Conservation (phyloP, 2,113 vertebrate species). For the Prunella himalayana region DNA sequence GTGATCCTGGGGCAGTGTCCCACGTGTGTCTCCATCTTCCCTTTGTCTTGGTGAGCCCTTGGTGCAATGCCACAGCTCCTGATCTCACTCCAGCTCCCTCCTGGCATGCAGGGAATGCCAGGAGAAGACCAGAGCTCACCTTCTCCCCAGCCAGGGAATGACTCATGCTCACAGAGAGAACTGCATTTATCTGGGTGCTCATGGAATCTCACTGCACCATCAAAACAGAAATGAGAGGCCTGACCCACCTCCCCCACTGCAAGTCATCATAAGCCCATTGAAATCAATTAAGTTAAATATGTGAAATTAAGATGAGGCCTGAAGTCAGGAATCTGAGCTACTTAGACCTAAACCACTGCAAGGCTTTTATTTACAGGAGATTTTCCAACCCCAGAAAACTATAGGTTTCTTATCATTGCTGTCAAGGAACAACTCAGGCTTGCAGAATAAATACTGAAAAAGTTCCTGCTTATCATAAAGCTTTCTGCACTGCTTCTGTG, state of each 20-base stretch:
- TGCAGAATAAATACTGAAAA: not conserved
- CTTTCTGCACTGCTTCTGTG: not conserved
- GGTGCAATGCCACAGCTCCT: not conserved
- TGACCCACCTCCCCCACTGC: not conserved
- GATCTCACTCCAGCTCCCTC: not conserved
- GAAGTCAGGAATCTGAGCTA: conserved; percentile 16
- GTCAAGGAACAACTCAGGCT: not conserved
- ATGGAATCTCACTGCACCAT: not conserved
- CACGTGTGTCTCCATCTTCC: not conserved
- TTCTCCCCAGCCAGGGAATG: not conserved
- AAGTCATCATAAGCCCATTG: not conserved
- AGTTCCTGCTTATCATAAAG: not conserved
- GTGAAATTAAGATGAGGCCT: conserved; percentile 9
- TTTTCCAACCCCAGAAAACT: not conserved
- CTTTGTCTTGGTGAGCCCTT: not conserved
- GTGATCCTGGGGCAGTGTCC: not conserved
- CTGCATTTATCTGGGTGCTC: not conserved
- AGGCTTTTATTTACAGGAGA: not conserved
- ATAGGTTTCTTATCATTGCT: not conserved
- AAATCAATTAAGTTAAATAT: not conserved
- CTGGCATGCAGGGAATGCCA: not conserved
- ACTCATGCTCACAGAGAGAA: not conserved
- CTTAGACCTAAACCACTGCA: not conserved
- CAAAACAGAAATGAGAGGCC: not conserved
- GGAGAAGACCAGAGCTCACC: not conserved